These are phyloP conservation scores for Drosophila koepferae DNA, from an alignment of 2,888 invertebrate genomes.

Conservation along the genomic window DNA sequence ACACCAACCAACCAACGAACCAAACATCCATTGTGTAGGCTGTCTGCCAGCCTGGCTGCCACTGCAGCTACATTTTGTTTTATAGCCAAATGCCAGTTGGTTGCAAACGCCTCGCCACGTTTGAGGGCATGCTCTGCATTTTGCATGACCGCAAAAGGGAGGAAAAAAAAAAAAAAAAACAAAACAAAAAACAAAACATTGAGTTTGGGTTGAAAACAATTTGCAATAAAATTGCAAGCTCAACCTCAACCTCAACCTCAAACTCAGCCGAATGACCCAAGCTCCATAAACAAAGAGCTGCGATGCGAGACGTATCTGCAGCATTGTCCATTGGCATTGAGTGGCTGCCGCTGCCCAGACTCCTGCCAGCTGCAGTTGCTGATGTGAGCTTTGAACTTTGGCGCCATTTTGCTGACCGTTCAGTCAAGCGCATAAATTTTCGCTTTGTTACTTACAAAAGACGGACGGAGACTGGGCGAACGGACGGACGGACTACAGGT, in stretches of 20 bases:
- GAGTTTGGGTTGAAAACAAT: slow-evolving; percentile 61
- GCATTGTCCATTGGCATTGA: slow-evolving; percentile 64
- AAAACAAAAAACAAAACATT: too few relatives aligned
- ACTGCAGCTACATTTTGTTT: slow-evolving; percentile 73
- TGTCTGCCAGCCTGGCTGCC: slow-evolving; percentile 43
- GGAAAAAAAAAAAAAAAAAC: neutral
- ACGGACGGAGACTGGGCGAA: neutral
- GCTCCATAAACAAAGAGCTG: slow-evolving; percentile 17
- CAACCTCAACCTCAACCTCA: slow-evolving; percentile 16
- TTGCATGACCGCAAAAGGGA: slow-evolving; percentile 60
- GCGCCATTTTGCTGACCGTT: slow-evolving; percentile 78
- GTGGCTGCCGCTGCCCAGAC: slow-evolving; percentile 34
- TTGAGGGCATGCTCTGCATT: slow-evolving; percentile 70
- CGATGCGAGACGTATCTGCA: slow-evolving; percentile 46
- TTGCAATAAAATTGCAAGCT: slow-evolving; percentile 72
- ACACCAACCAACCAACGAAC: neutral
- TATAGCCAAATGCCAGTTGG: slow-evolving; percentile 46
- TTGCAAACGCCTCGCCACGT: slow-evolving; percentile 24
- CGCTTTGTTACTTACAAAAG: slow-evolving; percentile 42
- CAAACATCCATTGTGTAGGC: slow-evolving; percentile 34
- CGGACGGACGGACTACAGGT: neutral
- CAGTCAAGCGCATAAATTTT: slow-evolving; percentile 72
- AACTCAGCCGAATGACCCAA: slow-evolving; percentile 15
- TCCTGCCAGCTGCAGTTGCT: slow-evolving; percentile 36
- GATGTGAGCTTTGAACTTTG: slow-evolving; percentile 76